Base-by-base conservation (phyloP, 2,888 invertebrate genomes). In the Biston betularia region DNA sequence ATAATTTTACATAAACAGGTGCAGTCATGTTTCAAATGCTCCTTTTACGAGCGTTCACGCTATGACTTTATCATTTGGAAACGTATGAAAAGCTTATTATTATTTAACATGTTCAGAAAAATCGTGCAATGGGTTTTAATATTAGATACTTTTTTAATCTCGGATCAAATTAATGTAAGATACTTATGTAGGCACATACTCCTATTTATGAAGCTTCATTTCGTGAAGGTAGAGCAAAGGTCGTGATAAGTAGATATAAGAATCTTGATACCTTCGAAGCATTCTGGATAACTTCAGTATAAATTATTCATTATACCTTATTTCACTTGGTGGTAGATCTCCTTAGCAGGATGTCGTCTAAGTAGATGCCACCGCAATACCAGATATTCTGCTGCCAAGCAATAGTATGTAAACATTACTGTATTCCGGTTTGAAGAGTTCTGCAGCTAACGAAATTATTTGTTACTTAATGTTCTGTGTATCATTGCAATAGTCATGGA, bases 1-100 rank as follows among this genome's bases (percentile, higher is more conserved):
- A 56, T 71, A 58, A 57, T 73, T 45, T 69, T 42, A 65, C 63
- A 62, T 66, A 65, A 63, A 62, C 54, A 60, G 57, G 50, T 68
- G 65, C 56, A 68, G 40, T 61, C 60, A 58, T 63, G 62, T 68
- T 65, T 57, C 58, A 50, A 68, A 59, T 55, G 33, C 68, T 70
- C 24, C 33, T 46, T 69, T 67, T 66, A 69, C 53, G 67, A 65
- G 66, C 57, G 45, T 34, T 34, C 66, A 49, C 54, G 48, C 46
- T 65, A 49, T 63, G 64, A 66, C 60, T 66, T 67, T 70, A 70
- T 63, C 63, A 58, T 54, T 57, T 65, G 52, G 11, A 4, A 48
- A 24, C 52, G 33, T 52, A 56, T 55, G 45, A 48, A 49, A 50
- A 24, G 1, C 34, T 49, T 34, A 56, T 56, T 48, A 57, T 46